phyloP scores from a whole-genome alignment of 2,888 invertebrate species.

The Hyles lineata region DNA sequence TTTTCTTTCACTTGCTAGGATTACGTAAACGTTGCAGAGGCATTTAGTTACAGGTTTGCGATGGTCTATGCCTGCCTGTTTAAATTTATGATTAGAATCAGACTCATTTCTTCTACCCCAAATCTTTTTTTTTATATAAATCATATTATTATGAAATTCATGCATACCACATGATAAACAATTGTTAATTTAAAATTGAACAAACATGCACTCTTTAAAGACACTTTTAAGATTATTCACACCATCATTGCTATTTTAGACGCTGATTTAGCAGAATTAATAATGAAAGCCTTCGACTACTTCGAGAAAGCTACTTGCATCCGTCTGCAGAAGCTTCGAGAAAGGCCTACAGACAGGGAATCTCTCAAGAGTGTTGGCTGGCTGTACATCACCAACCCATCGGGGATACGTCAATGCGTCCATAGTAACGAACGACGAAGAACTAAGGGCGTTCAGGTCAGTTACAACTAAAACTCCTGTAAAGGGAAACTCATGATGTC shows the following conservation, averaged over 20 bases:
- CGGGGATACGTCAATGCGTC: slow-evolving; percentile 73
- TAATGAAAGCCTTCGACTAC: slow-evolving; percentile 70
- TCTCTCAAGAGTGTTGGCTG: slow-evolving; percentile 67
- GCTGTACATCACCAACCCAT: slow-evolving; percentile 75
- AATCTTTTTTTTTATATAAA: too few species aligned
- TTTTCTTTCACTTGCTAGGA: neutral
- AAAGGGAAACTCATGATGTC: too few species aligned
- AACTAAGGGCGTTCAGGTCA: slow-evolving; percentile 72
- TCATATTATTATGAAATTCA: too few species aligned
- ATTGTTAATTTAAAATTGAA: too few species aligned
- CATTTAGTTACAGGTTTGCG: neutral
- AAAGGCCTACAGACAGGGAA: slow-evolving; percentile 63
- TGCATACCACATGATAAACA: too few species aligned
- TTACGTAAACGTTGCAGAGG: neutral
- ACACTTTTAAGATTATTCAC: too few species aligned
- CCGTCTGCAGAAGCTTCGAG: slow-evolving; percentile 69
- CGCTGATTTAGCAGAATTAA: slow-evolving; percentile 57
- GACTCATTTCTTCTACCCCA: too few species aligned
- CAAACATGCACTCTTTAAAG: too few species aligned
- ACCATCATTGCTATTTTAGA: slow-evolving; percentile 49
- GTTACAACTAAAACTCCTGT: neutral
- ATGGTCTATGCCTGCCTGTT: too few species aligned
- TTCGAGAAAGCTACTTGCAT: slow-evolving; percentile 75
- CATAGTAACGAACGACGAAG: slow-evolving; percentile 70
- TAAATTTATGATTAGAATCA: too few species aligned